A percentile compares a stretch with the other conserved stretches of the same genome.
phyloP scores from a whole-genome alignment of 2,797 vertebrate species.

The Melanotaenia maccullochi region DNA sequence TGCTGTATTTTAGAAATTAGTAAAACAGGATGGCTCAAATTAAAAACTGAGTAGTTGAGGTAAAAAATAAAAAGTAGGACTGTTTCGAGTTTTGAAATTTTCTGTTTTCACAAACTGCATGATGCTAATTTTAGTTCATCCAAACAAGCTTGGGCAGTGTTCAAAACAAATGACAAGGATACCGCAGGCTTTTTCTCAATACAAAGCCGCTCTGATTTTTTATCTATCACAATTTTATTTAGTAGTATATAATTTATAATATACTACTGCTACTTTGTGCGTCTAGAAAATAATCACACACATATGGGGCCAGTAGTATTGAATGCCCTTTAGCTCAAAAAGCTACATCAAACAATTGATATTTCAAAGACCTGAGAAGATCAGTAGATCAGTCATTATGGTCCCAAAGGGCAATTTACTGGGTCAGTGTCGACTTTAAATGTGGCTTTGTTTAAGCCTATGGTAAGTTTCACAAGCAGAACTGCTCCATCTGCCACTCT shows the following conservation, averaged over 20 bases:
- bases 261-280: neutral
- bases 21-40: too few species aligned
- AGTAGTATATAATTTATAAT: neutral
- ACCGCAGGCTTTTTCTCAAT: neutral
- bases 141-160: too few species aligned
- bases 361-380: slow-evolving; percentile 46
- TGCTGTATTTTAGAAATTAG: neutral
- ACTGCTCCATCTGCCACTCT: neutral
- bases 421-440: slow-evolving; percentile 18
- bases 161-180: neutral
- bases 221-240: too few species aligned
- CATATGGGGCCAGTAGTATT: slow-evolving; percentile 12
- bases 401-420: slow-evolving; percentile 43
- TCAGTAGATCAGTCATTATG: slow-evolving; percentile 25
- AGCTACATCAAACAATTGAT: slow-evolving; percentile 40
- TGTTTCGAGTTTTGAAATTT: too few species aligned
- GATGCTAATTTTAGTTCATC: too few species aligned
- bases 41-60: too few species aligned
- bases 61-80: too few species aligned
- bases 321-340: slow-evolving; percentile 59
- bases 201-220: too few species aligned
- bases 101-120: too few species aligned
- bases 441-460: slow-evolving; percentile 15
- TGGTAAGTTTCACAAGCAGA: too few species aligned
- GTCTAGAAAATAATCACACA: slow-evolving; percentile 6